phyloP scores from a whole-genome alignment of 2,888 invertebrate species.

The Mystacides longicornis region DNA sequence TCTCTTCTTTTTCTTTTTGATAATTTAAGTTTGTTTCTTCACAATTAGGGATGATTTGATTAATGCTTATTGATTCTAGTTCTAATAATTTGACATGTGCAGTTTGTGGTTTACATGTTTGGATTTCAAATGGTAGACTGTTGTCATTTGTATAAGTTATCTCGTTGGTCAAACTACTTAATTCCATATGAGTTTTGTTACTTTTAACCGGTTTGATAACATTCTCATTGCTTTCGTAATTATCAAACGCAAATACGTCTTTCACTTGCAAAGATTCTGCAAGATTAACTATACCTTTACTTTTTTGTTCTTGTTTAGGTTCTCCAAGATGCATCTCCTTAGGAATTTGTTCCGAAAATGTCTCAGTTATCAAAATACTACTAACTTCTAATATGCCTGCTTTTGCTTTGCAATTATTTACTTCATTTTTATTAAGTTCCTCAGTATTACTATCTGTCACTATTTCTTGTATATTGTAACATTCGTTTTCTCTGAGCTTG shows the following conservation, averaged over 20 bases:
- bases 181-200: constrained; percentile 10
- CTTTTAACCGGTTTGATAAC: neutral
- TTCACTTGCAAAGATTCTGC: constrained; percentile 19
- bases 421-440: neutral
- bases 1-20: neutral
- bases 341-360: neutral
- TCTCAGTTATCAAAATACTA: constrained; percentile 9
- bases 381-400: constrained; percentile 16
- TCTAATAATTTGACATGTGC: neutral
- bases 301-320: constrained; percentile 5
- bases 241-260: constrained; percentile 11
- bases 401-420: constrained; percentile 6
- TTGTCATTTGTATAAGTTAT: neutral
- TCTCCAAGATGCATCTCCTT: neutral
- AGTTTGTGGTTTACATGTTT: neutral
- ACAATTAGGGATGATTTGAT: neutral
- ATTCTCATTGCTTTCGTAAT: constrained; percentile 6
- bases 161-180: neutral
- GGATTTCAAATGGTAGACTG: neutral
- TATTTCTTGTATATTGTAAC: neutral
- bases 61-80: neutral
- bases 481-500: neutral
- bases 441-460: neutral
- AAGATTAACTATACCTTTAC: constrained; percentile 14
- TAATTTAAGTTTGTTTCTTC: neutral